Base-by-base conservation (phyloP, 2,113 vertebrate genomes). In the Mugil cephalus region DNA sequence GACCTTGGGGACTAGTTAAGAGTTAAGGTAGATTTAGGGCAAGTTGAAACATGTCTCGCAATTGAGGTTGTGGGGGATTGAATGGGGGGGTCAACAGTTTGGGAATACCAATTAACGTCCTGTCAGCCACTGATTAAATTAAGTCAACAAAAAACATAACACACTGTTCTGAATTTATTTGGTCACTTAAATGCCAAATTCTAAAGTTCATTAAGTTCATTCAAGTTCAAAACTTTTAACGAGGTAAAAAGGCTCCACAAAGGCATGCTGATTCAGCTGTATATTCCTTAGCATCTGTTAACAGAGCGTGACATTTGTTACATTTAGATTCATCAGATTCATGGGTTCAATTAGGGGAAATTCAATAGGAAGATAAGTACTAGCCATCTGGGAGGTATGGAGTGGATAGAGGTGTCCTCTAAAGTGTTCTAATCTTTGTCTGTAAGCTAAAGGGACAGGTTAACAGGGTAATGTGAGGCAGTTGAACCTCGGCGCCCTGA, bases 321-420 rank as follows among this genome's bases (percentile, higher is more conserved):
- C 42, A 13, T 54, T 18, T 39, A 30, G 7, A 30, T 69, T 59
- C 38, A 62, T 59, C 78, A 30, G 36, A 65, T 59, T 50, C 50
- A 47, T 54, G 53, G 34, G 34, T 79, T 83, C 67, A 61, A 36
- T 64, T 64, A 18, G 30, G 82, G 63, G 63, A 88, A 76, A 71
- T 76, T 78, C 12, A 64, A 46, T 48, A 67, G 58, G 36, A 64
- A 64, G 55, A 61, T 58, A 60, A 67, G 42, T 53, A 18, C 50
- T 13, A 66, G 74, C 88, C 89, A 91, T 92, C 89, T 91, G 91
- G 53, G 58, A 73, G 56, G 53, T 75, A 45, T 65, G 43, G 38
- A 69, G 52, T 64, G 56, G 48, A 64, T 65, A 50, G 45, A 19
- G 11, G 14, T 87, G 89, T 80, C 91, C 91, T 92, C 87, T 79